A percentile compares a stretch with the other conserved stretches of the same genome.
These are phyloP conservation scores for Neomonachus schauinslandi DNA, from an alignment of 2,113 vertebrate species.

Conservation along the genomic window DNA sequence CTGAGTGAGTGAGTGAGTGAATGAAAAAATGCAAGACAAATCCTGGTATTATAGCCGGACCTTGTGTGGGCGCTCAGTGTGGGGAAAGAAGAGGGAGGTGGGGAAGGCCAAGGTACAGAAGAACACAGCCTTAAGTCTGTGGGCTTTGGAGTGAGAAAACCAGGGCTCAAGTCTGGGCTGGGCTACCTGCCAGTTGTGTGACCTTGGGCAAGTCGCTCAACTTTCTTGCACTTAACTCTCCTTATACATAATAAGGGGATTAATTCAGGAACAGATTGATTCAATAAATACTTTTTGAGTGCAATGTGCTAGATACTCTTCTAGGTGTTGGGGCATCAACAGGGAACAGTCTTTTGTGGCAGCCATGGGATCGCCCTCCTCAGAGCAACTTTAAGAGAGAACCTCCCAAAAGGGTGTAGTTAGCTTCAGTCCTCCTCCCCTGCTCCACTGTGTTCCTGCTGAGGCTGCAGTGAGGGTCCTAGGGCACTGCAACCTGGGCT, in stretches of 20 bases:
- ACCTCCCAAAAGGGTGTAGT: background rate
- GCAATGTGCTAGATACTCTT: background rate
- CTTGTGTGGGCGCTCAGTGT: background rate
- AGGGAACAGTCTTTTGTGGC: background rate
- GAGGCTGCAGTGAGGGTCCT: background rate
- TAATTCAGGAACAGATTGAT: background rate
- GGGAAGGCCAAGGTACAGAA: background rate
- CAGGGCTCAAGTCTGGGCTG: background rate
- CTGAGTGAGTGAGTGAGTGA: background rate
- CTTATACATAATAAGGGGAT: background rate
- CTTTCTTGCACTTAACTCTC: background rate
- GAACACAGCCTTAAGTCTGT: background rate
- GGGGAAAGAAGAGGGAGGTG: background rate
- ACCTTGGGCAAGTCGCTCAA: background rate
- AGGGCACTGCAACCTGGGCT: background rate
- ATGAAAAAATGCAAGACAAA: background rate
- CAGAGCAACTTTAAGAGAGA: background rate
- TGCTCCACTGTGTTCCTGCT: fast-evolving
- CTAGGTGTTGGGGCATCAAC: background rate
- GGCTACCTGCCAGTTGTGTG: background rate
- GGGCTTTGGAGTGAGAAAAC: background rate
- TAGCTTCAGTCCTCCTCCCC: background rate
- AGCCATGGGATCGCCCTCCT: background rate
- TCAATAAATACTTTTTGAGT: background rate
- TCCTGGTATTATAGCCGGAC: background rate